A percentile compares a stretch with the other conserved stretches of the same genome.
These are phyloP conservation scores for Cirrhinus mrigala DNA, from an alignment of 2,797 vertebrate species.

Conservation along the genomic window DNA sequence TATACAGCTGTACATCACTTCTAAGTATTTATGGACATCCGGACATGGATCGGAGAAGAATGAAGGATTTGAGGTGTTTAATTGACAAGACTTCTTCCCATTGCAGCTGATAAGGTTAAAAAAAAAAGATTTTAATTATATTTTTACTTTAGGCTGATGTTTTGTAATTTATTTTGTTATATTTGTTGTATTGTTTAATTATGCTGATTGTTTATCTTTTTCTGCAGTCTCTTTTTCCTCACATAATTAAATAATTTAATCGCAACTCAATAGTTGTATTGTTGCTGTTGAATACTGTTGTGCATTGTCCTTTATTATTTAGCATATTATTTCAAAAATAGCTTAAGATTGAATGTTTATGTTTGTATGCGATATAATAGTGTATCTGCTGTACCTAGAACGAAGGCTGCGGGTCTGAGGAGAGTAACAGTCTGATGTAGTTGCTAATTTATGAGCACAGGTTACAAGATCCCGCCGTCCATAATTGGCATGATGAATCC, in stretches of 20 bases:
- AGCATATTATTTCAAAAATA: neutral
- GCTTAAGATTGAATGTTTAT: too few species aligned
- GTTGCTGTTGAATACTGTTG: too few species aligned
- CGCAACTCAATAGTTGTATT: neutral
- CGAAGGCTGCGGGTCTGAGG: conserved; percentile 34
- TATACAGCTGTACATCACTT: conserved; percentile 35
- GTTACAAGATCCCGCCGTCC: conserved; percentile 13
- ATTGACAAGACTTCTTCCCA: conserved; percentile 22
- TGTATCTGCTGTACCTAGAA: conserved; percentile 12
- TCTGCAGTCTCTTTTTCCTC: neutral
- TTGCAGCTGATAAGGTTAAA: conserved; percentile 21
- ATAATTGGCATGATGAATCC: conserved; percentile 40
- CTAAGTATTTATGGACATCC: conserved; percentile 39
- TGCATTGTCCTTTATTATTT: neutral
- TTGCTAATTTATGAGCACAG: conserved; percentile 21
- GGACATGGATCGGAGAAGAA: conserved; percentile 38
- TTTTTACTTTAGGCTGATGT: neutral
- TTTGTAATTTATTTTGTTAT: neutral
- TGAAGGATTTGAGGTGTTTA: conserved; percentile 25
- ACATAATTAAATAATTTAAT: neutral
- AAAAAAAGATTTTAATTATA: neutral
- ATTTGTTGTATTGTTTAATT: neutral
- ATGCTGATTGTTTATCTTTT: neutral
- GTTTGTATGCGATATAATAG: neutral
- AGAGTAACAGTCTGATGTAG: conserved; percentile 17